Evolutionary conservation across 2,113 vertebrate genomes (phyloP).

Genomic region (human (Homo sapiens)): DNA sequence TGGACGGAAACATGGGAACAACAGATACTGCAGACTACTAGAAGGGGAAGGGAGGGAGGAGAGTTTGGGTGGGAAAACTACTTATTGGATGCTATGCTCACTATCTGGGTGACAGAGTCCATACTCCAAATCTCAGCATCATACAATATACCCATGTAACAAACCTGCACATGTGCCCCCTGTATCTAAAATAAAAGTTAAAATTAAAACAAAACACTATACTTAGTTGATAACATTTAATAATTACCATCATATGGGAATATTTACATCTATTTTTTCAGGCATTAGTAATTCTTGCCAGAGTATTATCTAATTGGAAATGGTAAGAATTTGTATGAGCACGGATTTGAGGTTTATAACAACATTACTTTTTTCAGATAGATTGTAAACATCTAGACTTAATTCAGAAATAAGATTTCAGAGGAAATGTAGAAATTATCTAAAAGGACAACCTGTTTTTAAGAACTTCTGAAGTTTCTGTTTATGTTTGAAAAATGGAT

Average conservation of each 20-base stretch:
- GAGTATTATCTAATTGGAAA: neutral
- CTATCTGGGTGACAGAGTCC: no score
- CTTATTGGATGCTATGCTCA: no score
- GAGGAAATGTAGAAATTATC: conserved; percentile 10
- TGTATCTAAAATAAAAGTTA: no score
- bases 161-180: no score
- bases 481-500: neutral
- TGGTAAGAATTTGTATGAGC: neutral
- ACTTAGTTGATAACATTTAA: neutral
- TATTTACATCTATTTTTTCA: neutral
- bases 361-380: neutral
- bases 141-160: no score
- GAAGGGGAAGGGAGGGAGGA: no score
- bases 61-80: no score
- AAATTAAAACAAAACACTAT: neutral
- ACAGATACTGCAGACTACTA: no score
- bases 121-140: no score
- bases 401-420: conserved; percentile 20
- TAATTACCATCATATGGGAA: neutral
- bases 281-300: neutral
- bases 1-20: no score
- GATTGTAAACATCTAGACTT: conserved; percentile 34
- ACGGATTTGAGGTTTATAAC: neutral
- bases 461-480: neutral
- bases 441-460: conserved; percentile 48